phyloP scores from a whole-genome alignment of 2,797 vertebrate species.

The Etheostoma nigrum region DNA sequence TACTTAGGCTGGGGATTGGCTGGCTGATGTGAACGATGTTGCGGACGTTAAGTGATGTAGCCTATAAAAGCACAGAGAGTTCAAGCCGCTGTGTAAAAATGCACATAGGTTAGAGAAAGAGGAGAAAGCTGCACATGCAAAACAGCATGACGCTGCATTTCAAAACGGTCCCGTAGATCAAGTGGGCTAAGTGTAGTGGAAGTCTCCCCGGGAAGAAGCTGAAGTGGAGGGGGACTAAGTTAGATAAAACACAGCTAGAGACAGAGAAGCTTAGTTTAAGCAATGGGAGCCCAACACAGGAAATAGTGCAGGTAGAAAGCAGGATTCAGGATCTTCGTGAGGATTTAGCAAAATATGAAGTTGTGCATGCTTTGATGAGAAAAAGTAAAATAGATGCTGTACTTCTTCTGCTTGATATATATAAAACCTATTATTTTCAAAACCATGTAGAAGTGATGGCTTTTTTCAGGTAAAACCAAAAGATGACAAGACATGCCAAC shows the following conservation, averaged over 20 bases:
- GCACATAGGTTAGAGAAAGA: background rate
- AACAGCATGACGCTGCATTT: conserved; percentile 17
- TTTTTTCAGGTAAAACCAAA: background rate
- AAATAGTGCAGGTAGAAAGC: conserved; percentile 49
- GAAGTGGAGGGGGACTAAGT: conserved; percentile 46
- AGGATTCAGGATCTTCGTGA: conserved; percentile 39
- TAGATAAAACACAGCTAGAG: conserved; percentile 48
- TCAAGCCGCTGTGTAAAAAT: background rate
- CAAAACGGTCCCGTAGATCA: conserved; percentile 31
- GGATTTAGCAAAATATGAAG: conserved; percentile 45
- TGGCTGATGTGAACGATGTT: background rate
- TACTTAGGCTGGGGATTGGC: background rate
- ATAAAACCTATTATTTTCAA: background rate
- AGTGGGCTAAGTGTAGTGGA: conserved; percentile 20
- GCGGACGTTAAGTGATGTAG: background rate
- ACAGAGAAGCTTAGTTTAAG: conserved; percentile 51
- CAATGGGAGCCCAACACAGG: conserved; percentile 49
- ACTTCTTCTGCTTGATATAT: background rate
- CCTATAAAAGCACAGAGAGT: conserved; percentile 2
- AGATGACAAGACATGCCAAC: background rate
- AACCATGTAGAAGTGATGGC: background rate
- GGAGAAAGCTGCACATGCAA: conserved; percentile 9
- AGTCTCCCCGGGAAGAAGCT: conserved; percentile 34
- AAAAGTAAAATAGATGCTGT: conserved; percentile 31
- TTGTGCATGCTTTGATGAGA: conserved; percentile 36